Evolutionary conservation across 1,140 invertebrate species (phyloP), one percentile per base, ranked within the genome.

Genomic region (Thaumatotibia leucotreta): DNA sequence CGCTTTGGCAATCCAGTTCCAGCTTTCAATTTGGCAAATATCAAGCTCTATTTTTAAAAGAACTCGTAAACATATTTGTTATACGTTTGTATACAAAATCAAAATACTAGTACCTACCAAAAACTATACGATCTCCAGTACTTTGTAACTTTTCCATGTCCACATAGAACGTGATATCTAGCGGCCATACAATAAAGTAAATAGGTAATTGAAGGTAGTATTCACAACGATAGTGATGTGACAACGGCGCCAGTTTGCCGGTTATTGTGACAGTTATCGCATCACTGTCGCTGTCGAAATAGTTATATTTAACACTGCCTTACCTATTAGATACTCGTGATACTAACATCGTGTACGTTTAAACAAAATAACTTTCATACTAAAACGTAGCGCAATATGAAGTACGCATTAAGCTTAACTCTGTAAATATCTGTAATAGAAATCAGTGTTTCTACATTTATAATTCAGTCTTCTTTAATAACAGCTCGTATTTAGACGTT

Each of bases 391-490:
- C 67, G 74, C 74, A 74, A 73, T 82, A 83, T 75, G 50, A 73
- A 75, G 71, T 85, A 84, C 70, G 50, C 52, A 77, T 77, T 86
- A 84, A 87, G 86, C 84, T 86, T 86, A 80, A 77, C 80, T 81
- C 70, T 88, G 88, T 88, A 88, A 83, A 88, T 88, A 86, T 75
- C 65, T 75, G 45, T 70, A 45, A 77, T 83, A 87, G 79, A 82
- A 66, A 87, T 84, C 80, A 81, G 76, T 87, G 81, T 88, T 87
- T 88, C 79, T 84, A 84, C 79, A 84, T 65, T 65, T 63, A 58
- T 65, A 52, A 52, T 50, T 52, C 82, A 81, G 77, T 81, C 77
- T 84, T 83, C 82, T 88, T 88, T 86, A 79, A 88, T 90, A 90
- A 86, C 75, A 81, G 70, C 65, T 79, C 73, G 70, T 83, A 81